Percentiles rank a stretch among this genome's conserved stretches.
Evolutionary conservation across 2,113 vertebrate species (phyloP).

Genomic region (Meleagris gallopavo): DNA sequence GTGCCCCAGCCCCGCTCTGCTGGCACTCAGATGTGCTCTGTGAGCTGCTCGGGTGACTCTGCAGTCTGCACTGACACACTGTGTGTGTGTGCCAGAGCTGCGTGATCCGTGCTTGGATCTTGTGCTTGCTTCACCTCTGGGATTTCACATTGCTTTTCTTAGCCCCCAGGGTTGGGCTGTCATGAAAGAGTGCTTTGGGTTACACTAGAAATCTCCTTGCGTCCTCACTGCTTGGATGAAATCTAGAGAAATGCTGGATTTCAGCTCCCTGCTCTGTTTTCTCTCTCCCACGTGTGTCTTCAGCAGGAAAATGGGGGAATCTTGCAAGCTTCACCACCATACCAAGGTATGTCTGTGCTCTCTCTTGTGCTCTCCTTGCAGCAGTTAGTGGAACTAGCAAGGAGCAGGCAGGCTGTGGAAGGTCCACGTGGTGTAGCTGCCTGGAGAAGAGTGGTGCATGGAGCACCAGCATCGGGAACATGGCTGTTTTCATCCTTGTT

Average conservation of each 20-base stretch:
- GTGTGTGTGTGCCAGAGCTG: not conserved
- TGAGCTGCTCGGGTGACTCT: not conserved
- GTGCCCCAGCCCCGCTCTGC: not conserved
- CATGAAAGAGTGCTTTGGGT: not conserved
- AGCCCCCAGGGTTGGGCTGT: not conserved
- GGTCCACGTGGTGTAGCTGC: not conserved
- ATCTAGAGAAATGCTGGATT: not conserved
- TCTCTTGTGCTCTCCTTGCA: not conserved
- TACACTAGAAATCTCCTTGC: not conserved
- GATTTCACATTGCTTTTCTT: not conserved
- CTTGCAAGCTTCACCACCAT: not conserved
- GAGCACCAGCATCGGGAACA: not conserved
- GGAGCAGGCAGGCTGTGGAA: not conserved
- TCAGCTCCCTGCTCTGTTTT: not conserved
- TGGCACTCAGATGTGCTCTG: not conserved
- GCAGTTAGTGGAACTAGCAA: not conserved
- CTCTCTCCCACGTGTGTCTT: not conserved
- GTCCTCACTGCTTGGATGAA: not conserved
- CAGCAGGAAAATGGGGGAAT: not conserved
- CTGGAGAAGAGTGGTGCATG: not conserved
- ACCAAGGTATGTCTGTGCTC: not conserved
- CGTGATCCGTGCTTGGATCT: accelerated
- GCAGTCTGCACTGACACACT: accelerated
- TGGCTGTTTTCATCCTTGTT: constrained; percentile 34
- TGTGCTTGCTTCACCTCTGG: not conserved